Evolutionary conservation across 2,113 vertebrate species (phyloP), one percentile per base, ranked within the genome.

Genomic region (Actenoides lindsayi): DNA sequence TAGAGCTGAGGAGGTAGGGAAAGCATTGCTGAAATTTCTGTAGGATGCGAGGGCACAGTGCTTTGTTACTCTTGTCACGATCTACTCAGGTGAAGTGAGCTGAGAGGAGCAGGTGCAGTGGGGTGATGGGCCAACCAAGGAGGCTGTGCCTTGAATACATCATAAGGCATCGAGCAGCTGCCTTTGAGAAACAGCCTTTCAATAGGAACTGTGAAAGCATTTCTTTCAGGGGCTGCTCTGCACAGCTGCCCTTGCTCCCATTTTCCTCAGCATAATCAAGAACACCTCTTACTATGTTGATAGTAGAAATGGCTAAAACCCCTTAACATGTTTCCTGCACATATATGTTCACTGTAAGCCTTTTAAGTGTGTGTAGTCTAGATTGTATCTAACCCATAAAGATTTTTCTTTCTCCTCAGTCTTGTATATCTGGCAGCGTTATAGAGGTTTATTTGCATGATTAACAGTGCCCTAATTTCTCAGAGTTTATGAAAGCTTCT

Each of bases 1-100:
- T 44, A 69, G 78, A 94, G 76, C 83, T 67, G n/a, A 75, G 75
- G 41, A 69, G 53, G 56, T 20, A 69, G 81, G 57, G 62, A 81
- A 89, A 62, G 56, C 56, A 50, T 44, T 0, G 1, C 85, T 67
- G 85, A 92, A 71, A 71, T 96, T 83, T 89, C 78, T 60, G 46
- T 17, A 39, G 82, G 46, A 64, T 70, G 81, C 67, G 2, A 5
- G 57, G 78, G 62, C 42, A 25, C 44, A 59, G 79, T 0, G 2
- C 51, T 95, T 97, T 97, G 76, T 95, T 92, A 96, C 84, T 90
- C 96, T 93, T 77, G 92, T 97, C 97, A 97, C 95, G 89, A 83
- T 73, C 89, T 65, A 15, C 86, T 92, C 94, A 96, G 96, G 96
- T 96, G 96, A 95, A 97, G 83, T 17, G 93, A 96, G 78, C 88